Evolutionary conservation across 2,113 vertebrate genomes (phyloP).

Genomic region (Pelecanoides urinatrix): DNA sequence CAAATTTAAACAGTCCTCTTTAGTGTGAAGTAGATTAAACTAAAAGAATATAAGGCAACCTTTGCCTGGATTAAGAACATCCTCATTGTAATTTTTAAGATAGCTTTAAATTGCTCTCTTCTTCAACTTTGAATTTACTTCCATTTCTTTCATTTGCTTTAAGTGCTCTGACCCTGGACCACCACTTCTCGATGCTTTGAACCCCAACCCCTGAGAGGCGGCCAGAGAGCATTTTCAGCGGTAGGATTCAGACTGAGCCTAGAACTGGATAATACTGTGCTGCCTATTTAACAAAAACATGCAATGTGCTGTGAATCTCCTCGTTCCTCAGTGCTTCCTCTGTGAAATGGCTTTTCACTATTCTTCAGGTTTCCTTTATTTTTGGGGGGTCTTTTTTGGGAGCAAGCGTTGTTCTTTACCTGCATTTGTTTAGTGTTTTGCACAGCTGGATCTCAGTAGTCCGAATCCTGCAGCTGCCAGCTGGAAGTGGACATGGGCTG

Average conservation of each 20-base stretch:
- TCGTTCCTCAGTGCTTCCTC: background rate
- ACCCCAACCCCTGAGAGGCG: background rate
- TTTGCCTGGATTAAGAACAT: background rate
- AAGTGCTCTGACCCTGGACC: background rate
- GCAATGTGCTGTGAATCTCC: background rate
- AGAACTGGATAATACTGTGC: background rate
- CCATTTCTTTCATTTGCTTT: background rate
- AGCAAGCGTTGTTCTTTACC: background rate
- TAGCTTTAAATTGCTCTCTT: background rate
- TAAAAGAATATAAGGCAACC: background rate
- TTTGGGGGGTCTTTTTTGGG: background rate
- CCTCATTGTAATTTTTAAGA: background rate
- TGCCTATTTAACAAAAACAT: background rate
- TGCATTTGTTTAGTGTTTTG: background rate
- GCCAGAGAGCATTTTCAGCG: background rate
- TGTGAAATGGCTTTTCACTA: background rate
- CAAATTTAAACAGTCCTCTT: background rate
- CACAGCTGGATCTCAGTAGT: background rate
- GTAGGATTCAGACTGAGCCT: background rate
- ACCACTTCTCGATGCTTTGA: background rate
- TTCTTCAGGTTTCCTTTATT: background rate
- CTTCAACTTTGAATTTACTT: background rate
- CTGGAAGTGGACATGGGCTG: background rate
- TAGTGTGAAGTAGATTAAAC: background rate
- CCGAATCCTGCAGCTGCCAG: background rate